These are phyloP conservation scores for Microchirus variegatus DNA, from an alignment of 2,797 vertebrate species.

Conservation along the genomic window DNA sequence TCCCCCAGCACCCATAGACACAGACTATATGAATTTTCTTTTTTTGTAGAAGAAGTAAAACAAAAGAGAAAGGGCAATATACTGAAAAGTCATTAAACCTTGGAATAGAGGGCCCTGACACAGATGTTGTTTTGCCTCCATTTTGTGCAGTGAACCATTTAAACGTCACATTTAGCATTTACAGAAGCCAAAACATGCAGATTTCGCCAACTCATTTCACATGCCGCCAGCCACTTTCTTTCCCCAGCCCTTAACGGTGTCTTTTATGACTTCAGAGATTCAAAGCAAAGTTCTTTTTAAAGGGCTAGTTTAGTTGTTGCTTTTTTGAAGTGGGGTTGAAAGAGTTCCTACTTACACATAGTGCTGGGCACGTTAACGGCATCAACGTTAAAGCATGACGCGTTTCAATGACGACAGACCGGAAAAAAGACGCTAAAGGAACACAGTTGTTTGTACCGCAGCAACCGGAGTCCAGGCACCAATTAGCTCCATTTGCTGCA, in stretches of 20 bases:
- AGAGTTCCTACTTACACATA: too few relatives aligned
- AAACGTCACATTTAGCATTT: conserved; percentile 13
- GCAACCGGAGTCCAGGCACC: too few relatives aligned
- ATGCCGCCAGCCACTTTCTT: neutral
- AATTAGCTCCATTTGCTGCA: too few relatives aligned
- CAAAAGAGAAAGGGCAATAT: neutral
- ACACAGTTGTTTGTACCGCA: too few relatives aligned
- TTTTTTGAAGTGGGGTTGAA: too few relatives aligned
- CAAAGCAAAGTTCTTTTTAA: too few relatives aligned
- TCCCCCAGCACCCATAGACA: conserved; percentile 2
- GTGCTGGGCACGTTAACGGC: too few relatives aligned
- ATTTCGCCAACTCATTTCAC: neutral
- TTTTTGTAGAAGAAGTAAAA: neutral
- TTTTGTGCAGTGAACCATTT: conserved; percentile 16
- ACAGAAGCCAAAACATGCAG: conserved; percentile 3
- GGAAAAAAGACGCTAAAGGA: too few relatives aligned
- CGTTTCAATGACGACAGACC: too few relatives aligned
- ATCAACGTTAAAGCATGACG: too few relatives aligned
- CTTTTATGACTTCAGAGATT: too few relatives aligned
- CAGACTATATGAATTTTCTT: neutral
- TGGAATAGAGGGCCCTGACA: conserved; percentile 6
- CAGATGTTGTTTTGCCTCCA: conserved; percentile 31
- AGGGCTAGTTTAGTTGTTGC: too few relatives aligned
- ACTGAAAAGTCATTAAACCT: conserved; percentile 32
- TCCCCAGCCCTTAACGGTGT: neutral